Evolutionary conservation across 2,113 vertebrate genomes (phyloP).

Genomic region (Thymallus thymallus): DNA sequence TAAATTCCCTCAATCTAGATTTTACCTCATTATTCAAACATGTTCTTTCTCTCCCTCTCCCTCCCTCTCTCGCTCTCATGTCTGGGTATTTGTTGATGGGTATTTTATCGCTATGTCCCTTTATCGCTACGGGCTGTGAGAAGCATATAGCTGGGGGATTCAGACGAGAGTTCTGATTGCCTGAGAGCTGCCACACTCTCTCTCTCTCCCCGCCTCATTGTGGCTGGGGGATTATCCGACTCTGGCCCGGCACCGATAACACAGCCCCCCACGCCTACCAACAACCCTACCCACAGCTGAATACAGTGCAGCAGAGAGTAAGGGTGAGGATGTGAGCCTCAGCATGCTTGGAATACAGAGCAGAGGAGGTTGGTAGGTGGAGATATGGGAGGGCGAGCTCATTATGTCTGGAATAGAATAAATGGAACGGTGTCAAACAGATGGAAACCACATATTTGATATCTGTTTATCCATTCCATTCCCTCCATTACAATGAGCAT

Average conservation of each 20-base stretch:
- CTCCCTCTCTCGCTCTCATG: constrained; percentile 2
- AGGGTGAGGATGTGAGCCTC: constrained; percentile 19
- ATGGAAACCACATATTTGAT: too few relatives aligned
- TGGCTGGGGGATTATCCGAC: constrained; percentile 42
- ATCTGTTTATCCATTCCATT: too few relatives aligned
- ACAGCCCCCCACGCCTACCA: background rate
- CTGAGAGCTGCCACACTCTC: constrained; percentile 26
- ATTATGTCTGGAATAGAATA: background rate
- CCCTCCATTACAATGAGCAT: too few relatives aligned
- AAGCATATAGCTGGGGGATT: constrained; percentile 5
- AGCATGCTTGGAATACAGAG: background rate
- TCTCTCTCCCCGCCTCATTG: constrained; percentile 21
- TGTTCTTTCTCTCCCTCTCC: constrained; percentile 4
- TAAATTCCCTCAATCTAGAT: too few relatives aligned
- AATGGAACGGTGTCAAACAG: background rate
- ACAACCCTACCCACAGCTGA: too few relatives aligned
- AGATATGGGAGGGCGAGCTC: too few relatives aligned
- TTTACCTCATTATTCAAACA: too few relatives aligned
- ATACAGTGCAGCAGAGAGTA: background rate
- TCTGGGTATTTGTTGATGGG: background rate
- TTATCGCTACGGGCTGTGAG: constrained; percentile 2
- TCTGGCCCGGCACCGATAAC: constrained; percentile 53
- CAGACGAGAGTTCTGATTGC: constrained; percentile 10
- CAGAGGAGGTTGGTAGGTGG: background rate
- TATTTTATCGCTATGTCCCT: background rate